Evolutionary conservation across 2,797 vertebrate genomes (phyloP).

Genomic region (Scomberomorus guttatus): DNA sequence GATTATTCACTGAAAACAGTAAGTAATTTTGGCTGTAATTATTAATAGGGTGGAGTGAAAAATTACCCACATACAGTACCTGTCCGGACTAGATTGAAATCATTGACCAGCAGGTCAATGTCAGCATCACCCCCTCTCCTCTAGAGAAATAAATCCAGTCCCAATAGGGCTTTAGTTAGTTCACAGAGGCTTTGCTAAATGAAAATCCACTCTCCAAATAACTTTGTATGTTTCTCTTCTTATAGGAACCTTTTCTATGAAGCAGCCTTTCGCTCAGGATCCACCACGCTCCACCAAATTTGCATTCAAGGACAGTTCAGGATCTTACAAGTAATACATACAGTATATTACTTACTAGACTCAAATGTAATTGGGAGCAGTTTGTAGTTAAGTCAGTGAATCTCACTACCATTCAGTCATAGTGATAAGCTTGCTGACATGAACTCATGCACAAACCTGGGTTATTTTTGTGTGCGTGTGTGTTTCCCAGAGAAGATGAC

Average conservation of each 20-base stretch:
- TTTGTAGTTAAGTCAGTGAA: neutral
- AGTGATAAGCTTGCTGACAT: neutral
- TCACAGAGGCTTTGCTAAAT: neutral
- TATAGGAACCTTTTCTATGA: slow-evolving; percentile 46
- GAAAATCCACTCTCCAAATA: neutral
- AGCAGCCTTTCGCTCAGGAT: slow-evolving; percentile 57
- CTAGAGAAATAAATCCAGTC: no score
- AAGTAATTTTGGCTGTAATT: no score
- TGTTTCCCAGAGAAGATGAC: slow-evolving; percentile 87
- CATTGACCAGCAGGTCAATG: no score
- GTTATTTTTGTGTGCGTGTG: neutral
- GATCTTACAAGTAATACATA: slow-evolving; percentile 80
- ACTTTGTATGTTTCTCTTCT: neutral
- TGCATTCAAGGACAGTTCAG: slow-evolving; percentile 69
- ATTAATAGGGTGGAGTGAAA: no score
- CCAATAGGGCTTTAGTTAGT: no score
- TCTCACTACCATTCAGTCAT: neutral
- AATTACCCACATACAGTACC: no score
- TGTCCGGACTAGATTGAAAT: no score
- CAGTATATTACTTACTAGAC: neutral
- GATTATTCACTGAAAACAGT: no score
- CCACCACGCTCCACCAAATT: slow-evolving; percentile 31
- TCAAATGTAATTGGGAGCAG: rapidly evolving
- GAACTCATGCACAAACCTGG: neutral
- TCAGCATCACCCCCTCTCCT: no score